Conservation (phyloP, 2,113 vertebrate genomes). For the Equus quagga region DNA sequence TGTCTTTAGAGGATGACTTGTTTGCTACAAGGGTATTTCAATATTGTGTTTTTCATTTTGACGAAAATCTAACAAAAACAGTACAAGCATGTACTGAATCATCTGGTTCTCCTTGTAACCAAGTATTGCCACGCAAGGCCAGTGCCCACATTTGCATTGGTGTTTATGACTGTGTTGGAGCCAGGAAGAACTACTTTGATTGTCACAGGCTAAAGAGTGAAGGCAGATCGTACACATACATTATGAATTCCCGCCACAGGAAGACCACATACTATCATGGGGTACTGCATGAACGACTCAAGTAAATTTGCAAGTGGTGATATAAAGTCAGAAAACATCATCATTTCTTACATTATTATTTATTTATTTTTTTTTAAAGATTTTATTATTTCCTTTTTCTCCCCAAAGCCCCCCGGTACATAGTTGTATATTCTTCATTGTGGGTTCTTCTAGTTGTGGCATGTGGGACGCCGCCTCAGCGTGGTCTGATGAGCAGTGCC, state of each 20-base stretch:
- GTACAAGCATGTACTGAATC: background rate
- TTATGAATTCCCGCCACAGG: background rate
- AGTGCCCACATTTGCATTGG: constrained; percentile 7
- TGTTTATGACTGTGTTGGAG: background rate
- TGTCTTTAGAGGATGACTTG: background rate
- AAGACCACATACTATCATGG: background rate
- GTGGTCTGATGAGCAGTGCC: too few relatives aligned
- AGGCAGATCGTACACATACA: background rate
- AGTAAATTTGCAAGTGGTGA: background rate
- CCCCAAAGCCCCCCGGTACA: too few relatives aligned
- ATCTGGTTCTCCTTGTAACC: constrained; percentile 40
- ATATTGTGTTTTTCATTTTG: constrained; percentile 24
- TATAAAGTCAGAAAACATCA: background rate
- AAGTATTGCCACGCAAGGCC: background rate
- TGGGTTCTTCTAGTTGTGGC: too few relatives aligned
- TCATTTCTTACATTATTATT: background rate
- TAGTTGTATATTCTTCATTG: too few relatives aligned
- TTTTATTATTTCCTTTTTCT: too few relatives aligned
- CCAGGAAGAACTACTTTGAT: constrained; percentile 28
- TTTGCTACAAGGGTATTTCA: constrained; percentile 1
- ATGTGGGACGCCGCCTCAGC: too few relatives aligned
- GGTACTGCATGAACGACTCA: background rate
- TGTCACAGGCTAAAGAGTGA: background rate
- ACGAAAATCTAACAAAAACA: constrained; percentile 49
- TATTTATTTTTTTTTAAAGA: too few relatives aligned